Evolutionary conservation across 2,113 vertebrate genomes (phyloP).

Genomic region (Seriola aureovittata): DNA sequence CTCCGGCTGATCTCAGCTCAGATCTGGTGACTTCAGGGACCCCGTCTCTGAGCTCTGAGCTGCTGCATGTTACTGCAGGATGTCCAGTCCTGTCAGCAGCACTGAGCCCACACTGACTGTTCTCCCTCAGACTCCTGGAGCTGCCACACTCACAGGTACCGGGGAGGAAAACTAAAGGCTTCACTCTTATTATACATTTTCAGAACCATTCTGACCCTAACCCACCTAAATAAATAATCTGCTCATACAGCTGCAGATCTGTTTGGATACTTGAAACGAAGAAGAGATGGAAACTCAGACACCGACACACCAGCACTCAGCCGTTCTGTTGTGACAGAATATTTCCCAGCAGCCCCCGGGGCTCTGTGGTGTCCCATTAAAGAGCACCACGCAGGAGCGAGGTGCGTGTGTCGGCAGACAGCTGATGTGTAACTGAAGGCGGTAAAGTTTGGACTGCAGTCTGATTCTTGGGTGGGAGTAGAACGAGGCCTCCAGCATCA

Average conservation of each 20-base stretch:
- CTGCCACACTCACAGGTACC: too few species aligned
- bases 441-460: constrained; percentile 2
- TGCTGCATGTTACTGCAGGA: neutral
- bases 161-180: too few species aligned
- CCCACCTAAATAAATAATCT: too few species aligned
- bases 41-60: neutral
- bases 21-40: neutral
- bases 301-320: neutral
- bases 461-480: constrained; percentile 27
- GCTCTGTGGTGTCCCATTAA: constrained; percentile 13
- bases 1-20: constrained; percentile 15
- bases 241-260: too few species aligned
- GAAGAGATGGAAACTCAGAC: too few species aligned
- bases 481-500: constrained; percentile 26
- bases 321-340: constrained; percentile 7
- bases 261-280: too few species aligned
- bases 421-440: constrained; percentile 29
- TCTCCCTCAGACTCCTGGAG: neutral
- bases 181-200: too few species aligned
- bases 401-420: constrained; percentile 22
- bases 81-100: neutral
- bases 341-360: neutral
- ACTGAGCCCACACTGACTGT: neutral
- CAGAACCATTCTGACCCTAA: too few species aligned
- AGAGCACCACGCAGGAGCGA: neutral